Evolutionary conservation across 2,113 vertebrate species (phyloP).

Genomic region (Haemorhous mexicanus): DNA sequence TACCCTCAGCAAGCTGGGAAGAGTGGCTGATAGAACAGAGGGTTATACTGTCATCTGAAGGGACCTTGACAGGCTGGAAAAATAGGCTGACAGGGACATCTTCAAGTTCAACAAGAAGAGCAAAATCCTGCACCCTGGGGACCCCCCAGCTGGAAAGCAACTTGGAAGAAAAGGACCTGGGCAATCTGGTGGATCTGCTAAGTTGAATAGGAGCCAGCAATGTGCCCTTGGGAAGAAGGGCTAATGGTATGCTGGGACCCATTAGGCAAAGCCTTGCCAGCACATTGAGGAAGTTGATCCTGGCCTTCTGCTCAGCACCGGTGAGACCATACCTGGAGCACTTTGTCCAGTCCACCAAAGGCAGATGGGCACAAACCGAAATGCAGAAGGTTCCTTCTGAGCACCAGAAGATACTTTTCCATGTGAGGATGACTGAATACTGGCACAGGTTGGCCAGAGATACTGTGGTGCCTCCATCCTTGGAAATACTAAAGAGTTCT

Average conservation of each 20-base stretch:
- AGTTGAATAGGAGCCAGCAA: background rate
- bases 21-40: background rate
- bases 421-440: background rate
- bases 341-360: background rate
- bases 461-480: background rate
- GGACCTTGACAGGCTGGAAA: background rate
- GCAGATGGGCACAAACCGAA: background rate
- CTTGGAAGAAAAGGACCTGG: background rate
- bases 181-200: background rate
- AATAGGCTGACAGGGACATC: background rate
- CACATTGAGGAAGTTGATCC: background rate
- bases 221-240: background rate
- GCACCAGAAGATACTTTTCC: background rate
- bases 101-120: background rate
- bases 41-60: background rate
- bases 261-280: background rate
- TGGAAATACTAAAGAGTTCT: background rate
- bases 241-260: background rate
- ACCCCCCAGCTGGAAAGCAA: background rate
- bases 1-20: background rate
- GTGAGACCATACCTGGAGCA: background rate
- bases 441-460: background rate
- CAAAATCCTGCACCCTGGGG: background rate
- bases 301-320: background rate
- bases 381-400: background rate